A percentile compares a stretch with the other conserved stretches of the same genome.
These are phyloP conservation scores for Drosophila limbata DNA, from an alignment of 2,888 invertebrate species.

Conservation along the genomic window DNA sequence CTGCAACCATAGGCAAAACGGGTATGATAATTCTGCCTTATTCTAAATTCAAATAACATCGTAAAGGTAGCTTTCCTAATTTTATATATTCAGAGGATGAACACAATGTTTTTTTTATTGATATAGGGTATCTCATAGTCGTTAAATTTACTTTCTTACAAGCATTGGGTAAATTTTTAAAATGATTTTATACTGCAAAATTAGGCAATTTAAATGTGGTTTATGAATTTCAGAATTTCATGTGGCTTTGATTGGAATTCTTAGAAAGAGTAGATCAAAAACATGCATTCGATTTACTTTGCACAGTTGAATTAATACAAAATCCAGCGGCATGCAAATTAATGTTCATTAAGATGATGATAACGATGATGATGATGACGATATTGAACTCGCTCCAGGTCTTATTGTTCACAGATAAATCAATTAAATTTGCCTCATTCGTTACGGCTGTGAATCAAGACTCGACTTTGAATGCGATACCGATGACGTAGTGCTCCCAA, in stretches of 20 bases:
- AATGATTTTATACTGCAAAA: neutral
- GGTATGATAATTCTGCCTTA: neutral
- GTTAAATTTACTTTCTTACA: neutral
- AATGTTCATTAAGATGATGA: conserved; percentile 9
- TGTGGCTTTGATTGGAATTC: conserved; percentile 6
- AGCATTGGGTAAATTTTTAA: neutral
- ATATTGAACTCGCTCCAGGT: conserved; percentile 22
- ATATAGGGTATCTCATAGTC: neutral
- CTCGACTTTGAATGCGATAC: conserved; percentile 3
- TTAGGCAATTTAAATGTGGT: conserved; percentile 10
- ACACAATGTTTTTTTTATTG: no score
- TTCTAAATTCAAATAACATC: no score
- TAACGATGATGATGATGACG: conserved; percentile 6
- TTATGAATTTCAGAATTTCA: neutral
- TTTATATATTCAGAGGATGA: no score
- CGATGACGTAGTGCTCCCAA: conserved; percentile 44
- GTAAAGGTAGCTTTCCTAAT: no score
- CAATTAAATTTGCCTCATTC: conserved; percentile 58
- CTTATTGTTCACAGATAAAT: conserved; percentile 38
- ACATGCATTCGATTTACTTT: conserved; percentile 3
- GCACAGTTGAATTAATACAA: conserved; percentile 16
- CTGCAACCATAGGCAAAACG: neutral
- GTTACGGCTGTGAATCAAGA: conserved; percentile 42
- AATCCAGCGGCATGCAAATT: conserved; percentile 35
- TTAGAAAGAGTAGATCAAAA: neutral